Percentiles rank a stretch among this genome's conserved stretches.
Evolutionary conservation across 2,888 invertebrate genomes (phyloP).

Genomic region (Volucella inflata): DNA sequence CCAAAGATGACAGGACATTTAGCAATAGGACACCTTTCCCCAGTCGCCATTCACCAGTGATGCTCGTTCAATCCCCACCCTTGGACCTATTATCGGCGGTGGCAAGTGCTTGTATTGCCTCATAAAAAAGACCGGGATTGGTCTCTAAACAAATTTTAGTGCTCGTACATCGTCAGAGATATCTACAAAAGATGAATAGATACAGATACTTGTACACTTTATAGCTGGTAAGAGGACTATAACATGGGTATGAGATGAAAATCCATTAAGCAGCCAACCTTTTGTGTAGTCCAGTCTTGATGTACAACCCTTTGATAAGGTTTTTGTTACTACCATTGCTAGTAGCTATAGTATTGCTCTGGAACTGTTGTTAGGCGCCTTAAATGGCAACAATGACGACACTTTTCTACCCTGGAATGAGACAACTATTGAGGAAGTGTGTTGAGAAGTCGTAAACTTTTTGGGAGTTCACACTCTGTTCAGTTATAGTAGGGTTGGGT

Average conservation of each 20-base stretch:
- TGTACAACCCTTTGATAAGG: slow-evolving; percentile 60
- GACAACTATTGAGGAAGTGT: background rate
- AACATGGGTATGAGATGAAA: slow-evolving; percentile 11
- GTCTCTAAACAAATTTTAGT: slow-evolving; percentile 54
- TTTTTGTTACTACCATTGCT: slow-evolving; percentile 30
- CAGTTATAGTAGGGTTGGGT: no score
- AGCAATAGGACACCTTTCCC: slow-evolving; percentile 23
- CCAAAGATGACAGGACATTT: slow-evolving; percentile 66
- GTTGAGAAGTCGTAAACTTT: slow-evolving; percentile 41
- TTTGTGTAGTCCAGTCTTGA: slow-evolving; percentile 45
- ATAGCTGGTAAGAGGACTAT: background rate
- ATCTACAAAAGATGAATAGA: slow-evolving; percentile 18
- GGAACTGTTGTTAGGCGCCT: slow-evolving; percentile 34
- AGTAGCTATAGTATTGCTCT: no score
- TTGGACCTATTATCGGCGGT: no score
- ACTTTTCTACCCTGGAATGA: slow-evolving; percentile 6
- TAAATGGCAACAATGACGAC: slow-evolving; percentile 54
- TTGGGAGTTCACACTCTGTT: slow-evolving; percentile 28
- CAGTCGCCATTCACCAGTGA: background rate
- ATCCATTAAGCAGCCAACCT: slow-evolving; percentile 68
- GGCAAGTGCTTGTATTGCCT: slow-evolving; percentile 11
- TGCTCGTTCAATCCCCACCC: background rate
- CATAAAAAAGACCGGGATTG: slow-evolving; percentile 29
- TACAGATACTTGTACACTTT: slow-evolving; percentile 1
- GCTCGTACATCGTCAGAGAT: slow-evolving; percentile 5